Percentiles rank a stretch among this genome's conserved stretches.
Conservation (phyloP, 1,140 invertebrate species). For the Drosophila neocordata region DNA sequence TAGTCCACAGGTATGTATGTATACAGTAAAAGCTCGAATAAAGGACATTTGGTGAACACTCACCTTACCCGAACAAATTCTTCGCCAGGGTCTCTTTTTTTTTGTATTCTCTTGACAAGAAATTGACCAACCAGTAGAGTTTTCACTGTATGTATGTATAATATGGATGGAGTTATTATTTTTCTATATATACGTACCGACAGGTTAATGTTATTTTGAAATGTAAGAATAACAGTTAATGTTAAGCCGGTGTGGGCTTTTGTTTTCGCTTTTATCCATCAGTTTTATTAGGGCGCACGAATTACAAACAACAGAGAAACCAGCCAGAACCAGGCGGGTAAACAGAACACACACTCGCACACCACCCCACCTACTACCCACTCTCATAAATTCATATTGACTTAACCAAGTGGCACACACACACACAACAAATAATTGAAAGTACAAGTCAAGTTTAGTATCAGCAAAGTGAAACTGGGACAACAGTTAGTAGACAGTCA, state of each 20-base stretch:
- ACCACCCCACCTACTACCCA: background rate
- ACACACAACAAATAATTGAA: background rate
- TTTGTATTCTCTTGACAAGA: no score
- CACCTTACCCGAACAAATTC: no score
- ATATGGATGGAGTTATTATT: no score
- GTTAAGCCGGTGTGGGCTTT: background rate
- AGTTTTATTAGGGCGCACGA: constrained; percentile 17
- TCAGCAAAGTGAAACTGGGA: background rate
- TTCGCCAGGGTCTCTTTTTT: no score
- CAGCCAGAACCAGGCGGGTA: constrained; percentile 2
- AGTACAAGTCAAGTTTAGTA: constrained; percentile 9
- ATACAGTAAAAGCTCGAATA: no score
- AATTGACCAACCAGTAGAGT: no score
- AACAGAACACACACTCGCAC: constrained; percentile 1
- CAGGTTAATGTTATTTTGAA: background rate
- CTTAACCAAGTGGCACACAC: constrained; percentile 16
- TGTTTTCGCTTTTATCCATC: constrained; percentile 13
- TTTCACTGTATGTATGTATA: no score
- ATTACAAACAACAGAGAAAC: constrained; percentile 6
- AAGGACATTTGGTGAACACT: no score
- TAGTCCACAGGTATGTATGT: no score
- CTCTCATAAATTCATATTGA: constrained; percentile 13
- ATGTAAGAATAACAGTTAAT: background rate
- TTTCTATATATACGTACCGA: no score
- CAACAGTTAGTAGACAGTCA: constrained; percentile 1